Percentiles rank a stretch among this genome's conserved stretches.
Evolutionary conservation across 1,140 invertebrate genomes (phyloP).

Genomic region (Hyposmocoma kahamanoa): DNA sequence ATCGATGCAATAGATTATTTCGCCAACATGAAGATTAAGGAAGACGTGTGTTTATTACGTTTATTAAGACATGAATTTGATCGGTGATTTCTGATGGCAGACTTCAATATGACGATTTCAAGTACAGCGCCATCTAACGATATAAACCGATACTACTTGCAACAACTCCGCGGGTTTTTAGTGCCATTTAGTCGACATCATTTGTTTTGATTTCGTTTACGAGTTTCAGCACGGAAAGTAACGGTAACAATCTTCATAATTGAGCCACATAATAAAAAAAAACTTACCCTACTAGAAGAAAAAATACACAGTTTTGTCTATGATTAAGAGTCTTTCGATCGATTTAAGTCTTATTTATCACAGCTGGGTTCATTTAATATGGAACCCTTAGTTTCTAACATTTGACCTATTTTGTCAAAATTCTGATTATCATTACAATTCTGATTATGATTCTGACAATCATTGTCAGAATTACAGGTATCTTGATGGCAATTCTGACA

Average conservation of each 20-base stretch:
- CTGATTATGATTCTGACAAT: neutral
- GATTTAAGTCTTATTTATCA: conserved; percentile 26
- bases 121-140: neutral
- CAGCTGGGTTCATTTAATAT: neutral
- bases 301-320: conserved; percentile 25
- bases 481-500: neutral
- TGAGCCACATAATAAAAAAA: neutral
- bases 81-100: too few species aligned
- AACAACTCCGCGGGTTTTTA: too few species aligned
- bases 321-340: conserved; percentile 29
- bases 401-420: neutral
- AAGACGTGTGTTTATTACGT: too few species aligned
- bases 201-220: too few species aligned
- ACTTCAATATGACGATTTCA: too few species aligned
- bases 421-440: conserved; percentile 9
- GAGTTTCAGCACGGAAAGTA: too few species aligned
- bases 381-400: neutral
- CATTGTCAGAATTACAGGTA: neutral
- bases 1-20: too few species aligned
- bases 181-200: too few species aligned
- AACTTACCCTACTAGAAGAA: neutral
- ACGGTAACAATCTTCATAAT: too few species aligned
- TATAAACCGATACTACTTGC: neutral
- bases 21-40: too few species aligned
- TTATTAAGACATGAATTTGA: too few species aligned